Evolutionary conservation across 1,140 invertebrate genomes (phyloP), one percentile per base, ranked within the genome.

Genomic region (Apis florea): DNA sequence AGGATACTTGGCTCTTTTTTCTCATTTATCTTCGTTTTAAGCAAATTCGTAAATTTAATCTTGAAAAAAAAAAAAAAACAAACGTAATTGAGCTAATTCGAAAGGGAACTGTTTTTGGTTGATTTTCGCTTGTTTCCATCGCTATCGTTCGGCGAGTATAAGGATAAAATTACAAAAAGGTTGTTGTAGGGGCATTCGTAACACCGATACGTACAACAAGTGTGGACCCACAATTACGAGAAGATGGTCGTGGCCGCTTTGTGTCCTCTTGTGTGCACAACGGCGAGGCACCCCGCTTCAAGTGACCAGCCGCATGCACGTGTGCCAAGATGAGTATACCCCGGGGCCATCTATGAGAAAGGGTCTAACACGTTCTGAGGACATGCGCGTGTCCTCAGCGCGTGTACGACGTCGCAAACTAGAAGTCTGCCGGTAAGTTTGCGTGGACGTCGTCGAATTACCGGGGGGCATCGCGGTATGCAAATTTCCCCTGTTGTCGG

Each of bases 401-500:
- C 63, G 85, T 86, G 85, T 76, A 83, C 85, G 58, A 75, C 85
- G 85, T 86, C 85, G 81, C 78, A 26, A 73, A 81, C 79, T 85
- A 86, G 85, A 82, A 82, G 83, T 49, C 79, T 71, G 26, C 61
- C n/a, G 59, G 68, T 77, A 86, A 85, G 83, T 86, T 86, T 58
- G 76, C 84, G 72, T 78, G 83, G 74, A 86, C 85, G 79, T 72
- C 85, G 79, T 72, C 67, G 51, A 58, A 85, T 59, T 73, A 79
- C 83, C 84, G 21, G 40, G 24, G 58, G 85, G 71, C 70, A 51
- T 83, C 84, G 70, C 49, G 70, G 83, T 85, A 86, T 86, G 85
- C 64, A 86, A 86, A 86, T 86, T 61, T n/a, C 24, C 21, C 51
- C 67, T 64, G 83, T 76, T 67, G 70, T 73, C 74, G 61, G 68